A percentile compares a stretch with the other conserved stretches of the same genome.
Conservation (phyloP, 1,140 invertebrate genomes). For the Drosophila bipectinata region DNA sequence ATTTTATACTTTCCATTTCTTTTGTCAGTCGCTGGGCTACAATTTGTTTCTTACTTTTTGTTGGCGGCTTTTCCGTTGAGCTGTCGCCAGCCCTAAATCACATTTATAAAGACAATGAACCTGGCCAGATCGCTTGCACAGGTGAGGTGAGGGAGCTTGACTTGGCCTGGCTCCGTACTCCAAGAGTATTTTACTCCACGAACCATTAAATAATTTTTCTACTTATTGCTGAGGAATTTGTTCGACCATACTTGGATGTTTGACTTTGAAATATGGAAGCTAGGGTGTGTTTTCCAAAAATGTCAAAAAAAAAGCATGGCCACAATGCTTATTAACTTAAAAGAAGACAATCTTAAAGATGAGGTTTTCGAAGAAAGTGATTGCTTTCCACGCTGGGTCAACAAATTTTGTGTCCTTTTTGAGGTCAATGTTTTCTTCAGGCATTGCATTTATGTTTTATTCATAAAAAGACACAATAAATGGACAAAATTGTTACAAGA, state of each 20-base stretch:
- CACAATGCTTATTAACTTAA: no score
- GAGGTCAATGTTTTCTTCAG: no score
- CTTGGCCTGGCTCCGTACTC: neutral
- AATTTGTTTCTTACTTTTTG: conserved; percentile 20
- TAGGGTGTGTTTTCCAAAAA: neutral
- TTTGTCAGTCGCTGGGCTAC: conserved; percentile 59
- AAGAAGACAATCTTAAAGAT: neutral
- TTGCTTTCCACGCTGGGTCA: neutral
- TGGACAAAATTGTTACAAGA: no score
- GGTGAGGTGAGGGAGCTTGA: conserved; percentile 6
- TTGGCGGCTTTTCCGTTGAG: conserved; percentile 54
- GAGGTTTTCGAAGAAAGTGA: neutral
- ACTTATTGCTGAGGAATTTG: neutral
- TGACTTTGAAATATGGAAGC: neutral
- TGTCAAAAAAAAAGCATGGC: no score
- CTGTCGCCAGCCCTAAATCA: conserved; percentile 60
- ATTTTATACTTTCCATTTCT: conserved; percentile 70
- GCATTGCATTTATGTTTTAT: no score
- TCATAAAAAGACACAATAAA: no score
- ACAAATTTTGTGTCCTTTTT: neutral
- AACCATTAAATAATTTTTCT: conserved; percentile 36
- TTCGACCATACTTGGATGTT: neutral
- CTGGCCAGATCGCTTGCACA: neutral
- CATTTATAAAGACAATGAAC: conserved; percentile 69
- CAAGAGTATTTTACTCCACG: conserved; percentile 3